Conservation (phyloP, 2,797 vertebrate genomes). For the Lutjanus argentimaculatus region DNA sequence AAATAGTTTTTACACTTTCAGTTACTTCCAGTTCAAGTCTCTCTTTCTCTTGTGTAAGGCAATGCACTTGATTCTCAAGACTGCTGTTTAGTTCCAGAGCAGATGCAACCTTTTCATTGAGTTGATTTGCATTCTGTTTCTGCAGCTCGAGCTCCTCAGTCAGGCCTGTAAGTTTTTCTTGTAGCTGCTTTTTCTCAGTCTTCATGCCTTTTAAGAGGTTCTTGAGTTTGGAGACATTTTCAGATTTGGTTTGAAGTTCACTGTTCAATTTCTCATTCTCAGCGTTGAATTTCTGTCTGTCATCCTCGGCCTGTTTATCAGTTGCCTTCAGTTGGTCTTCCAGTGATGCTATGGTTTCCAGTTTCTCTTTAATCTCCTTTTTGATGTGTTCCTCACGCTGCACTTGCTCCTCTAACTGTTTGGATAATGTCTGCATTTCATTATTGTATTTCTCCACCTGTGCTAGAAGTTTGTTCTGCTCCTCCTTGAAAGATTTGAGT, state of each 20-base stretch:
- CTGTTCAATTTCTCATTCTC: slow-evolving; percentile 83
- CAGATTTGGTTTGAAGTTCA: slow-evolving; percentile 81
- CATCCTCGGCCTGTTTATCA: slow-evolving; percentile 76
- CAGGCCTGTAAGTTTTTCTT: slow-evolving; percentile 60
- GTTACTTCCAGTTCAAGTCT: slow-evolving; percentile 78
- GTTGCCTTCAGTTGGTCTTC: slow-evolving; percentile 79
- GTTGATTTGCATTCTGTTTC: slow-evolving; percentile 68
- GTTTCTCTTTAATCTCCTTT: slow-evolving; percentile 79
- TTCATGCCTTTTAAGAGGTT: slow-evolving; percentile 65
- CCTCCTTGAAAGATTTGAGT: slow-evolving; percentile 88
- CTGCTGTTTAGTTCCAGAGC: slow-evolving; percentile 57
- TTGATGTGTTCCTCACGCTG: slow-evolving; percentile 74
- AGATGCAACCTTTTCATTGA: slow-evolving; percentile 67
- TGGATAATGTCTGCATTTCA: slow-evolving; percentile 82
- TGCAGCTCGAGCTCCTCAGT: slow-evolving; percentile 77
- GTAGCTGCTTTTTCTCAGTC: slow-evolving; percentile 82
- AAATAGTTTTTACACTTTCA: slow-evolving; percentile 68
- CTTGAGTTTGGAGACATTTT: slow-evolving; percentile 83
- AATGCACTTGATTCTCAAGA: slow-evolving; percentile 77
- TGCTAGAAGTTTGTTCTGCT: slow-evolving; percentile 85
- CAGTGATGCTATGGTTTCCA: slow-evolving; percentile 81
- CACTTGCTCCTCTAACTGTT: slow-evolving; percentile 76
- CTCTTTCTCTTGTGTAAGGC: slow-evolving; percentile 81
- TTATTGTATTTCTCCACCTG: slow-evolving; percentile 82
- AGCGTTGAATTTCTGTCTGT: slow-evolving; percentile 75